Conservation (phyloP, 2,888 invertebrate genomes). For the Campaea margaritaria region DNA sequence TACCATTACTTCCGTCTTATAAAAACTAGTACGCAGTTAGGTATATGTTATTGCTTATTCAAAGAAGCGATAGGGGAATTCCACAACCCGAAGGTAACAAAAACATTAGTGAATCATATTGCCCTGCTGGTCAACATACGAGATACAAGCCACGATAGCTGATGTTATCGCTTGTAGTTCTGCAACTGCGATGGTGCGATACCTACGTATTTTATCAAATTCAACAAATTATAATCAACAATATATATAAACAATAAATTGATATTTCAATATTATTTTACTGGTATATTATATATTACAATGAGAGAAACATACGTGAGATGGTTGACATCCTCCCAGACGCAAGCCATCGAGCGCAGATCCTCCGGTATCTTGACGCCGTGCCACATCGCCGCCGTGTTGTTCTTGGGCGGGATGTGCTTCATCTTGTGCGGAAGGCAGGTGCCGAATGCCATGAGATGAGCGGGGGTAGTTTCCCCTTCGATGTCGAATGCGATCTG, state of each 20-base stretch:
- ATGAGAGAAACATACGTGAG: slow-evolving; percentile 72
- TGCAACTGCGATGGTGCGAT: background rate
- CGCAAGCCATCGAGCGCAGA: slow-evolving; percentile 85
- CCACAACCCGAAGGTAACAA: background rate
- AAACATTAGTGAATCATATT: slow-evolving; percentile 18
- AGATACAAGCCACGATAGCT: slow-evolving; percentile 11
- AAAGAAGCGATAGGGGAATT: slow-evolving; percentile 15
- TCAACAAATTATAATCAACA: too few species aligned
- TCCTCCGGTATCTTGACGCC: slow-evolving; percentile 84
- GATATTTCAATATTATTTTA: too few species aligned
- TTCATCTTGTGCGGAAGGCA: slow-evolving; percentile 79
- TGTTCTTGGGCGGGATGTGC: slow-evolving; percentile 82
- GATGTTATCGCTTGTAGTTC: background rate
- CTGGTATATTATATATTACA: background rate
- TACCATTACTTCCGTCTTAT: too few species aligned
- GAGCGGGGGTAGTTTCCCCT: slow-evolving; percentile 78
- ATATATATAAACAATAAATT: too few species aligned
- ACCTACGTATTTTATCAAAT: too few species aligned
- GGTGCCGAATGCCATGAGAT: slow-evolving; percentile 80
- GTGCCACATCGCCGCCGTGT: slow-evolving; percentile 83
- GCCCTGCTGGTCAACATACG: slow-evolving; percentile 21
- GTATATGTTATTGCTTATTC: slow-evolving; percentile 5
- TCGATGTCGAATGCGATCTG: slow-evolving; percentile 79
- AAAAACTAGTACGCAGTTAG: background rate
- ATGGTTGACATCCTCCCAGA: slow-evolving; percentile 87